Conservation (phyloP, 2,113 vertebrate species). For the Anthoscopus minutus region DNA sequence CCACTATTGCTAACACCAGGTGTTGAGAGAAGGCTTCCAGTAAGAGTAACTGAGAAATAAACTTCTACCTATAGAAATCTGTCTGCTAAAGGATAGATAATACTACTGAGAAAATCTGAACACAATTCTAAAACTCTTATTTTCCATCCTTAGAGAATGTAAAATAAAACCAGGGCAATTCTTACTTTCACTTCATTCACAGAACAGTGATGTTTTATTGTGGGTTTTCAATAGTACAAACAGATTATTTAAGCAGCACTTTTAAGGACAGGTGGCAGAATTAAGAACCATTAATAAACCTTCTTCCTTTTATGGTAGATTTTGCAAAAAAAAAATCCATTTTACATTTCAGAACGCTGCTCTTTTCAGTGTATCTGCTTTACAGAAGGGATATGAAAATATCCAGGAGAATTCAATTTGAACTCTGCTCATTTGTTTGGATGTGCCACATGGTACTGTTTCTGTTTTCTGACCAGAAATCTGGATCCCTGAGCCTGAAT, state of each 20-base stretch:
- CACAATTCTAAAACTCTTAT: neutral
- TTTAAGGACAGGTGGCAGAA: neutral
- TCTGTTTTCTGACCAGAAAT: neutral
- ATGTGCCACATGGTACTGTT: neutral
- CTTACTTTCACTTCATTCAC: neutral
- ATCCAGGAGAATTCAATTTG: neutral
- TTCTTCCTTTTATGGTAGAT: neutral
- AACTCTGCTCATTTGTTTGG: neutral
- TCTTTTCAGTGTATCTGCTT: neutral
- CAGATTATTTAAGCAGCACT: neutral
- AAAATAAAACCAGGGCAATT: neutral
- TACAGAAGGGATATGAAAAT: neutral
- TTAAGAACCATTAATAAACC: neutral
- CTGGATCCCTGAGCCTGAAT: neutral
- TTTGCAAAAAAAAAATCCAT: neutral
- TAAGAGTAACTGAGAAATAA: neutral
- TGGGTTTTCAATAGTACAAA: neutral
- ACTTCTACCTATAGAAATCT: neutral
- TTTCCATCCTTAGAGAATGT: neutral
- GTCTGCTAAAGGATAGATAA: neutral
- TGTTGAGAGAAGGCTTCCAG: neutral
- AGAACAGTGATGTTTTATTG: neutral
- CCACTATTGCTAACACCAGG: neutral
- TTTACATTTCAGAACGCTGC: neutral
- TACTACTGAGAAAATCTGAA: neutral